Conservation (phyloP, 2,797 vertebrate species). For the Masticophis lateralis region DNA sequence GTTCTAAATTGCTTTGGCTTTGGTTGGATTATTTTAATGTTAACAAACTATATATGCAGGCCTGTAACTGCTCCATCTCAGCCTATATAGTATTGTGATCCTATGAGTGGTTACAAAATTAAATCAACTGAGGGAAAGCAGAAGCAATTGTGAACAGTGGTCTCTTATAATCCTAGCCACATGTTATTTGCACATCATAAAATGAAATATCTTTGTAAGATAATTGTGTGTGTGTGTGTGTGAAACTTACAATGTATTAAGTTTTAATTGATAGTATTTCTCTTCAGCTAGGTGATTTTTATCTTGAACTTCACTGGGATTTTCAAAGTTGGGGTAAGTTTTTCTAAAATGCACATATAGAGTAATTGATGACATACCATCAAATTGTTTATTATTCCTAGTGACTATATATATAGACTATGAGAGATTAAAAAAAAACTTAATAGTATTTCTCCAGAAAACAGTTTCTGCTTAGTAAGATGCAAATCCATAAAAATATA, state of each 20-base stretch:
- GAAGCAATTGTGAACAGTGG: neutral
- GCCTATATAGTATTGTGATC: neutral
- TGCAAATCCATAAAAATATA: neutral
- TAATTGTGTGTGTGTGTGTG: too few relatives aligned
- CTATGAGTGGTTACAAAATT: neutral
- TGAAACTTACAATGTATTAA: neutral
- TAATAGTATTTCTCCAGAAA: neutral
- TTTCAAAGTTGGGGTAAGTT: constrained; percentile 99
- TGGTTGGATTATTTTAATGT: neutral
- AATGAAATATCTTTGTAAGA: neutral
- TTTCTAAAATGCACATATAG: neutral
- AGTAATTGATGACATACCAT: neutral
- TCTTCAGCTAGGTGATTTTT: constrained; percentile 95
- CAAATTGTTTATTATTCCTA: neutral
- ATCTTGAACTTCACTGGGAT: constrained; percentile 99
- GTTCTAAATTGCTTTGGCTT: neutral
- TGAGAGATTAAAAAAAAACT: neutral
- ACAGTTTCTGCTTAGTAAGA: neutral
- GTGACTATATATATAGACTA: neutral
- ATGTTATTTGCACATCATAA: neutral
- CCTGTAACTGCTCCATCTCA: neutral
- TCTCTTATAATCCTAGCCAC: neutral
- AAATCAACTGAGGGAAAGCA: neutral
- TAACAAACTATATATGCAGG: neutral
- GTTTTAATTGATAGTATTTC: constrained; percentile 45